Base-by-base conservation (phyloP, 2,113 vertebrate species). In the Chaetodon auriga region DNA sequence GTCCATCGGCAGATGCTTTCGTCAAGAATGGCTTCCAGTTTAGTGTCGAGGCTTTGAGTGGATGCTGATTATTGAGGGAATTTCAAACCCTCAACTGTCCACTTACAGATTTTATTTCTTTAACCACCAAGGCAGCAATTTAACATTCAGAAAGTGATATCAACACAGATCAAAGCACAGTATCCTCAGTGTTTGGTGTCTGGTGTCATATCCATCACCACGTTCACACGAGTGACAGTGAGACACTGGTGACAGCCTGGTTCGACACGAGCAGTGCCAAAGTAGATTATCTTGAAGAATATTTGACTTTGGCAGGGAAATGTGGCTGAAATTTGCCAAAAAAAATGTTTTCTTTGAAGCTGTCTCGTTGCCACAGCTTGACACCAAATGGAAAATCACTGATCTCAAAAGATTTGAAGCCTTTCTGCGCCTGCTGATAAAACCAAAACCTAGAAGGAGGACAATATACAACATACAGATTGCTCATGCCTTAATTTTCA, bases 81-180 rank as follows among this genome's bases (percentile, higher is more conserved):
- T 66, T 60, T 61, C 9, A 49, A 58, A 30, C 46, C 43, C 7
- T 41, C 6, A 15, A 23, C 19, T 58, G 35, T 23, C 35, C 10
- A 18, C 16, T 78, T 30, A 14, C 19, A 9, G 35, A 15, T 53
- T 19, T 7, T 63, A 51, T 58, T 60, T 51, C 19, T 30, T n/a
- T 13, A 10, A 21, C 18, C 53, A 14, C 41, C 1, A 0, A 8
- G 2, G 7, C 14, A 45, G 5, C 11, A 45, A 58, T 58, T 66
- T 23, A 81, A 46, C 51, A 30, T 73, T 65, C 4, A 58, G 30
- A 41, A 62, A 63, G 49, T 43, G 16, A 4, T 9, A 68, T 7
- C 14, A 18, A n/a, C 21, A 14, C 35, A 45, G 25, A 65, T 82
- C 53, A 66, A 70, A 80, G 49, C 11, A 54, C 38, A 75, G 57